These are phyloP conservation scores for Micromussa lordhowensis DNA, from an alignment of 92 coral and sea anemone species.

Conservation along the genomic window DNA sequence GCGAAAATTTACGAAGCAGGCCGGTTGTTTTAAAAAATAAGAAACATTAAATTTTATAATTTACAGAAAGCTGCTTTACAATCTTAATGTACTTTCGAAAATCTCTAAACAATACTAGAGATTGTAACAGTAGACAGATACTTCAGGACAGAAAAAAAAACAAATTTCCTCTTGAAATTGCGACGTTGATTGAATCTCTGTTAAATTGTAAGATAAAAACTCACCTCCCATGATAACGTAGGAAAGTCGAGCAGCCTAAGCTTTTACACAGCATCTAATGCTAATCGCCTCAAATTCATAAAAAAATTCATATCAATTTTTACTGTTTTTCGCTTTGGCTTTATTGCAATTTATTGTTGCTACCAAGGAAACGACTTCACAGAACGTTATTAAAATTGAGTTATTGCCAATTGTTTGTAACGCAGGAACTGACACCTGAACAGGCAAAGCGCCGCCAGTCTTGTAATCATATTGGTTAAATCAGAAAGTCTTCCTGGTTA, in stretches of 20 bases:
- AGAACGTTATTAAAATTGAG: not conserved
- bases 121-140: not conserved
- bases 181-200: not conserved
- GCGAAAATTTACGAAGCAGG: not conserved
- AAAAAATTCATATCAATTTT: too few species aligned
- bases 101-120: not conserved
- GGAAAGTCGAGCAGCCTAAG: not conserved
- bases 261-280: not conserved
- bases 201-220: not conserved
- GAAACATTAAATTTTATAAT: too few species aligned
- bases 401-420: constrained; percentile 1
- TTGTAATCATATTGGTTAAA: not conserved
- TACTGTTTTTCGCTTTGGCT: not conserved
- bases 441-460: not conserved
- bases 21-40: too few species aligned
- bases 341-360: not conserved
- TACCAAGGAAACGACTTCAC: not conserved
- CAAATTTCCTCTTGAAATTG: not conserved
- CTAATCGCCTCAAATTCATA: not conserved
- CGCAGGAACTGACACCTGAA: not conserved
- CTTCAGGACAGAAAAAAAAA: not conserved
- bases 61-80: not conserved
- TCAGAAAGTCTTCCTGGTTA: not conserved
- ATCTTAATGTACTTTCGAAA: not conserved
- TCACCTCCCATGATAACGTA: not conserved